Base-by-base conservation (phyloP, 2,797 vertebrate species). In the Brachyalestes nurse region DNA sequence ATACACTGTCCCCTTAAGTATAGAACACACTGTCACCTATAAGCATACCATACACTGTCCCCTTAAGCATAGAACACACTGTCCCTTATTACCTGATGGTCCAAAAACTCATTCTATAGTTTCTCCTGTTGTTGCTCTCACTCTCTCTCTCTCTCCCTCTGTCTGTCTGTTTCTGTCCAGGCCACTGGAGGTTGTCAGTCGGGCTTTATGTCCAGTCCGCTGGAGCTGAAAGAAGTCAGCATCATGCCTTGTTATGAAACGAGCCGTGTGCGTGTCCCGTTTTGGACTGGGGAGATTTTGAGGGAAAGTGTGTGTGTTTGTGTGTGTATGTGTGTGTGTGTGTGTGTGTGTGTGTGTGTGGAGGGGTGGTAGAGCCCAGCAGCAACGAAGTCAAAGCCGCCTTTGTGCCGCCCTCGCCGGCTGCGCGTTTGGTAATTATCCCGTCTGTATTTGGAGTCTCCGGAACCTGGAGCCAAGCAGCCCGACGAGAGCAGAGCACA, bases 161-260 rank as follows among this genome's bases (percentile, higher is more conserved):
- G 17, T 66, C 17, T 65, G 34, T 65, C 62, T 38, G 16, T 40
- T 16, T 65, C 38, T 65, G 2, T 40, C 34, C 10, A 38, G 87
- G 88, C 90, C 90, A 91, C 87, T 93, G 91, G 92, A 93, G 90
- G 91, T 92, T 94, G 93, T 95, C 93, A 93, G 93, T 87, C 89
- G 90, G 86, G 91, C 91, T 94, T 95, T 94, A 92, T 93, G 90
- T 95, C 91, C 94, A 94, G 93, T 95, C 95, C 95, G 94, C 87
- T 94, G 93, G 94, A 95, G 94, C 94, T 95, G 93, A 94, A 96
- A 94, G 91, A 95, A 96, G 95, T 96, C 95, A 95, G 93, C 93
- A 95, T 93, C 90, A 88, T 89, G 87, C 91, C 91, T 93, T 95
- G 93, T 95, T 94, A 94, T 94, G 91, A 93, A 95, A 94, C 94